Evolutionary conservation across 2,113 vertebrate species (phyloP), one percentile per base, ranked within the genome.

Genomic region (Chascanopsetta lugubris): DNA sequence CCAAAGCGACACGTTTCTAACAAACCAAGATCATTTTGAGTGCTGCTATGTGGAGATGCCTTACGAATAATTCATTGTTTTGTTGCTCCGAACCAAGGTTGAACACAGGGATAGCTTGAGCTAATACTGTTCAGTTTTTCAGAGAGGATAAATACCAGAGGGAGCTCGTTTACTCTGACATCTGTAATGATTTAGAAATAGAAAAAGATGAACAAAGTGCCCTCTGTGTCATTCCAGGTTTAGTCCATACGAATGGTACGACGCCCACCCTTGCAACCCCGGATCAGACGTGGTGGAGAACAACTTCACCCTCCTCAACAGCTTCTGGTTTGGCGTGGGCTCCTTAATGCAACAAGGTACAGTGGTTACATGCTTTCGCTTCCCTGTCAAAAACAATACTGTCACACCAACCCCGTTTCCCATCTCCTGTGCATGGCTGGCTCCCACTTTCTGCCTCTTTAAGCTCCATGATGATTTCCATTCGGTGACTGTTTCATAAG

Each of bases 291-390:
- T 98, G 4, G 96, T 98, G 71, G 96, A 99, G 80, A 99, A 99
- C 87, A 99, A 98, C 90, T 99, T 99, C 92, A 99, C 97, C 24
- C 92, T 99, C 6, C 72, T 99, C 13, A 99, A 99, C 92, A 99
- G 96, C 91, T 99, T 99, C 92, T 99, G 97, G 97, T 99, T 99
- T 0, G 97, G 97, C 63, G 96, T 99, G 60, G 97, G 97, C 21
- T 96, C 96, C 1, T 89, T 99, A 69, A 99, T 99, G 97, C 97
- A 99, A 81, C 97, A 99, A 98, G 97, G 97, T 98, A 93, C 0
- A 48, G 30, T 10, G 17, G 34, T n/a, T 1, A 3, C 54, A 12
- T 38, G 51, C 43, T 18, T 66, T 48, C 55, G 32, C 45, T 51
- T 68, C 6, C 57, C 55, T 76, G 75, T 85, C 79, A 84, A 30